These are phyloP conservation scores for Drosophila ogumai DNA, from an alignment of 1,140 invertebrate species.

Conservation along the genomic window DNA sequence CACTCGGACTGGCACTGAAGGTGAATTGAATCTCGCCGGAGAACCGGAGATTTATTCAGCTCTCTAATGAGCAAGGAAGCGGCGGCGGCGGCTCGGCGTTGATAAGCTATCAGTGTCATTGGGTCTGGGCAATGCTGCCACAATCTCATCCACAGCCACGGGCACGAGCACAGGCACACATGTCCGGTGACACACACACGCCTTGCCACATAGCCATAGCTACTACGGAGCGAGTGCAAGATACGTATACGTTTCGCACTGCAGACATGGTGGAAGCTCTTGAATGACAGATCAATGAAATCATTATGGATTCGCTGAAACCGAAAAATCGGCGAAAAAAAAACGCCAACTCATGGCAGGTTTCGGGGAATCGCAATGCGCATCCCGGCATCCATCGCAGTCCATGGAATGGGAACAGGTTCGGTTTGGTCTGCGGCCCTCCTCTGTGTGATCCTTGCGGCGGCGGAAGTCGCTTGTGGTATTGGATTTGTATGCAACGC, in stretches of 20 bases:
- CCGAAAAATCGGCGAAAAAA: constrained; percentile 14
- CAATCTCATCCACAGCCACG: constrained; percentile 11
- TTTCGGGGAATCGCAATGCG: constrained; percentile 33
- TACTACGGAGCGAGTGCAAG: constrained; percentile 16
- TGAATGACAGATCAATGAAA: constrained; percentile 82
- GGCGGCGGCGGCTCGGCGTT: constrained; percentile 14
- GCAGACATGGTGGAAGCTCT: constrained; percentile 74
- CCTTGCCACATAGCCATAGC: constrained; percentile 9
- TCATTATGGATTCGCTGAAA: constrained; percentile 70
- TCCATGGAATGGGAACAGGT: constrained; percentile 51
- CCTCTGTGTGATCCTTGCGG: constrained; percentile 63
- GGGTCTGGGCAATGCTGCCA: constrained; percentile 12
- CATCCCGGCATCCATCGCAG: constrained; percentile 4
- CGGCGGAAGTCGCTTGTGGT: constrained; percentile 77
- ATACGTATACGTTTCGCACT: constrained; percentile 30
- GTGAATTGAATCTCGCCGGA: constrained; percentile 46
- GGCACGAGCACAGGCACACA: background rate
- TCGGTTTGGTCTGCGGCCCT: constrained; percentile 1
- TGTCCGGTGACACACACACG: constrained; percentile 19
- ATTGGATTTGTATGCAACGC: constrained; percentile 64
- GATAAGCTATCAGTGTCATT: constrained; percentile 47
- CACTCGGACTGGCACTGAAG: constrained; percentile 32
- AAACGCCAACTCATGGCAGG: constrained; percentile 52
- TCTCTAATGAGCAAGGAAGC: constrained; percentile 63
- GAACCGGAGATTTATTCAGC: constrained; percentile 23